phyloP scores from a whole-genome alignment of 2,797 vertebrate species.

The Gymnothorax reevesii region DNA sequence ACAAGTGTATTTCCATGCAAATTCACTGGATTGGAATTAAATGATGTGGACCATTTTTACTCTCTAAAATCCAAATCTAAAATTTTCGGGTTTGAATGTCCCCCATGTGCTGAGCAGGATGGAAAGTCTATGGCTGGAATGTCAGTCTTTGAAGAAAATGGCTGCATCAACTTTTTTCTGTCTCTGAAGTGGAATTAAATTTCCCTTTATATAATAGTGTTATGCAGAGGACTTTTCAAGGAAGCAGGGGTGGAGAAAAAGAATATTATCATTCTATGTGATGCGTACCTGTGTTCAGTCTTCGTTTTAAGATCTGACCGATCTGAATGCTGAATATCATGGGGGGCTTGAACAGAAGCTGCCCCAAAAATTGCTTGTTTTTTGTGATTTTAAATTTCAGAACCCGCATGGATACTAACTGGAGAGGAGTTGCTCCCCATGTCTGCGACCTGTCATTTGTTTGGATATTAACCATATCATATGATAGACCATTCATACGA shows the following conservation, averaged over 20 bases:
- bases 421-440: background rate
- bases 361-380: background rate
- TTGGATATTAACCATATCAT: background rate
- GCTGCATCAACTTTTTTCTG: background rate
- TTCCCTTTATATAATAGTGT: slow-evolving; percentile 7
- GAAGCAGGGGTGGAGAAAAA: background rate
- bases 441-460: background rate
- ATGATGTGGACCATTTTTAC: too few species aligned
- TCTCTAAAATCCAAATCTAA: background rate
- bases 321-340: background rate
- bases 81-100: background rate
- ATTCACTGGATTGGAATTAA: too few species aligned
- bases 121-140: background rate
- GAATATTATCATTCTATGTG: background rate
- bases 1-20: too few species aligned
- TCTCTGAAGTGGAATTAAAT: slow-evolving; percentile 1
- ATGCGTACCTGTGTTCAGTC: background rate
- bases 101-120: background rate
- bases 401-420: background rate
- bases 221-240: background rate
- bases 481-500: background rate
- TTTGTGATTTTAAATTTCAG: background rate
- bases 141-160: background rate
- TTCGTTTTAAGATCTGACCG: background rate
- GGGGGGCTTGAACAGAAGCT: background rate